Evolutionary conservation across 2,888 invertebrate genomes (phyloP).

Genomic region (Polydesmus complanatus): DNA sequence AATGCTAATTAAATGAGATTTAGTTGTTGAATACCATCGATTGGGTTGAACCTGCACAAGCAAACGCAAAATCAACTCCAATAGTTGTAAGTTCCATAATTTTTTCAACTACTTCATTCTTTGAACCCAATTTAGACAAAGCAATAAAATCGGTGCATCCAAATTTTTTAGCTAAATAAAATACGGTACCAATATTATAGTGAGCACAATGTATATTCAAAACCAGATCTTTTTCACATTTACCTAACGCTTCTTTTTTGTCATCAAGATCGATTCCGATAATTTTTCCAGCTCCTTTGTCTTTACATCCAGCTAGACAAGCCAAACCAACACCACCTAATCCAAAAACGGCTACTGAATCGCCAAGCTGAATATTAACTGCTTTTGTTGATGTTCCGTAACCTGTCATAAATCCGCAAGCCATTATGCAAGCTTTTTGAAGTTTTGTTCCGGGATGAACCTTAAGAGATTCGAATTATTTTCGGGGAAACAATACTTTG

Average conservation of each 20-base stretch:
- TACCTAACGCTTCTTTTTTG: background rate
- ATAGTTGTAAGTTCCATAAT: background rate
- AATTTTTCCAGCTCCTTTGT: background rate
- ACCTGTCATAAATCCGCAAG: background rate
- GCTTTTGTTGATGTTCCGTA: background rate
- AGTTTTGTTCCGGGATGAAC: background rate
- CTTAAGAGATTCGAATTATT: too few species aligned
- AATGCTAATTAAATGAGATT: too few species aligned
- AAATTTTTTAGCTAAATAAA: background rate
- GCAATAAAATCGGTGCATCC: background rate
- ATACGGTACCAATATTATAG: background rate
- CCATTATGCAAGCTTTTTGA: background rate
- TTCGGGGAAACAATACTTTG: too few species aligned
- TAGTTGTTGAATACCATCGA: too few species aligned
- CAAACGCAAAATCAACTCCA: background rate
- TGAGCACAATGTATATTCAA: background rate
- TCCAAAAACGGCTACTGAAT: background rate
- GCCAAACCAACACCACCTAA: slow-evolving; percentile 3
- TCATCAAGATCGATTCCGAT: background rate
- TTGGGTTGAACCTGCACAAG: background rate
- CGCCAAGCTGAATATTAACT: background rate
- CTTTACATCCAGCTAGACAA: background rate
- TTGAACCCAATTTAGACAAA: background rate
- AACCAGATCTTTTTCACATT: background rate
- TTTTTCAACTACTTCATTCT: background rate